A percentile compares a stretch with the other conserved stretches of the same genome.
phyloP scores from a whole-genome alignment of 1,140 invertebrate genomes.

The Brachionus manjavacas region DNA sequence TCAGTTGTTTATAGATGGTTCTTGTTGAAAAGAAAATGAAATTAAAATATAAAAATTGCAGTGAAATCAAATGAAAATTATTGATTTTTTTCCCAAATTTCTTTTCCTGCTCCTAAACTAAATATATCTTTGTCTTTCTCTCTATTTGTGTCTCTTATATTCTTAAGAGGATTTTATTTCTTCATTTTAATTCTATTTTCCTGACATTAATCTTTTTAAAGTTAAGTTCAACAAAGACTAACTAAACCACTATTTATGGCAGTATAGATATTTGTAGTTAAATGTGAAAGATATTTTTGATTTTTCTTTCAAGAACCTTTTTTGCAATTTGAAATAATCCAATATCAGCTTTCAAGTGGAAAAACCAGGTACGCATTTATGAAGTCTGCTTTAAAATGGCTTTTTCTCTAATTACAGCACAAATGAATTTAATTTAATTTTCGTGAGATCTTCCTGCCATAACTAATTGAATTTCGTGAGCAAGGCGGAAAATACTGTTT shows the following conservation, averaged over 20 bases:
- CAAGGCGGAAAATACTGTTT: not conserved
- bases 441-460: not conserved
- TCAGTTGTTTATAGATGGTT: not conserved
- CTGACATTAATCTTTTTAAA: not conserved
- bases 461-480: not conserved
- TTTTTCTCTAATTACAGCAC: not conserved
- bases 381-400: not conserved
- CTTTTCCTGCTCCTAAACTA: not conserved
- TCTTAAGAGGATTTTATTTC: conserved; percentile 32
- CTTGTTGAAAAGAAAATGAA: not conserved
- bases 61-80: conserved; percentile 35
- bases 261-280: not conserved
- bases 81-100: conserved; percentile 10
- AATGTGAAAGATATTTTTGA: not conserved
- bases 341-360: not conserved
- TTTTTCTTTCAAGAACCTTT: not conserved
- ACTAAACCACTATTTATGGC: not conserved
- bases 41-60: conserved; percentile 19
- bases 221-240: not conserved
- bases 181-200: not conserved
- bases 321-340: not conserved
- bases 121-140: conserved; percentile 27
- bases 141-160: not conserved
- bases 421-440: not conserved
- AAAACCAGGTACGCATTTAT: not conserved